Conservation (phyloP, 2,113 vertebrate species). For the Misgurnus mizolepis region DNA sequence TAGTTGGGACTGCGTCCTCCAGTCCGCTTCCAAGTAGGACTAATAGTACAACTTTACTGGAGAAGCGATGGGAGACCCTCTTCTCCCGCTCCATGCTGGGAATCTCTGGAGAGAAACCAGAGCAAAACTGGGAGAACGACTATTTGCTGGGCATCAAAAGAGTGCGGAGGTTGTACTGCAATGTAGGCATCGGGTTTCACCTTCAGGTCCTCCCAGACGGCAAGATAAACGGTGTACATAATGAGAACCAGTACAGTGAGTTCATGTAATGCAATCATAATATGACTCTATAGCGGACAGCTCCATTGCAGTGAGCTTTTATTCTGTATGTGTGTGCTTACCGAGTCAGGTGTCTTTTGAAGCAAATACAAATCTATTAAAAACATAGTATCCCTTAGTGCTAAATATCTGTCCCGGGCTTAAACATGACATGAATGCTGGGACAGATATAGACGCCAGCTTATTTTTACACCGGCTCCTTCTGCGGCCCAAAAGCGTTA, state of each 20-base stretch:
- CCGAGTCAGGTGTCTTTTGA: conserved; percentile 66
- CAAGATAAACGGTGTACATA: conserved; percentile 90
- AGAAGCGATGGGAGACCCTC: conserved; percentile 85
- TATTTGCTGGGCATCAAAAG: conserved; percentile 96
- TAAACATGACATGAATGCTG: conserved; percentile 73
- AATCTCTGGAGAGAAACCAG: conserved; percentile 81
- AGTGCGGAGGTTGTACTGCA: conserved; percentile 95
- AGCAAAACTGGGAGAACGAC: conserved; percentile 92
- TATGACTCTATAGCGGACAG: conserved; percentile 58
- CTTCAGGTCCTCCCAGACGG: conserved; percentile 93
- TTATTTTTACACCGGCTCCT: conserved; percentile 78
- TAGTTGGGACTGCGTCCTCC: conserved; percentile 80
- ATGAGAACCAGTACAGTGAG: conserved; percentile 97
- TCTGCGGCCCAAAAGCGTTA: conserved; percentile 62
- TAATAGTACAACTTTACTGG: conserved; percentile 82
- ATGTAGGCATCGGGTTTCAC: conserved; percentile 98
- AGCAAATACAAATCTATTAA: conserved; percentile 68
- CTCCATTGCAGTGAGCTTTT: conserved; percentile 61
- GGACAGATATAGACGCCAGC: conserved; percentile 71
- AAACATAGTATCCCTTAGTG: conserved; percentile 68
- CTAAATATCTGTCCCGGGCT: conserved; percentile 62
- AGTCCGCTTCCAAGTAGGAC: conserved; percentile 81
- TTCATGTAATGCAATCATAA: conserved; percentile 75
- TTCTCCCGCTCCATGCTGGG: conserved; percentile 88
- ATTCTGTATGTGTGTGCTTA: conserved; percentile 64